Conservation (phyloP, 2,797 vertebrate species). For the Xerus rutilus region DNA sequence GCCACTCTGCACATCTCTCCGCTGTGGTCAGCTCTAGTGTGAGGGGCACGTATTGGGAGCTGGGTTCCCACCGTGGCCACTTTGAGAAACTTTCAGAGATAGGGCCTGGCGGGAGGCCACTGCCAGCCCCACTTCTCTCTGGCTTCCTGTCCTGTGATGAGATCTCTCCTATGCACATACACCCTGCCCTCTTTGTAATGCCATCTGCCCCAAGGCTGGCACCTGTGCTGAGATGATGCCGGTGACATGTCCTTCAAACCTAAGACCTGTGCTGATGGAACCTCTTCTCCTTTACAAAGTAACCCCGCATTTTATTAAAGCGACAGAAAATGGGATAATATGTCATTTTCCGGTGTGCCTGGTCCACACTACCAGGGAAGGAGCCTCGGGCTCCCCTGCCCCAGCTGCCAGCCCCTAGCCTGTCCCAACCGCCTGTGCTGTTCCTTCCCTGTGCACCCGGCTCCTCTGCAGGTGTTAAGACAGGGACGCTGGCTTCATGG, state of each 20-base stretch:
- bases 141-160: not conserved
- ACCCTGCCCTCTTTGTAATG: not conserved
- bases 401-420: not conserved
- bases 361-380: accelerated
- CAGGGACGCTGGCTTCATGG: not conserved
- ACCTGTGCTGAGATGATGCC: not conserved
- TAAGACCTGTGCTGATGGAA: not conserved
- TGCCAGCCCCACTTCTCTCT: not conserved
- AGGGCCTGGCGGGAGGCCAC: too few relatives aligned
- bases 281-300: not conserved
- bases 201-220: not conserved
- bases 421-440: not conserved
- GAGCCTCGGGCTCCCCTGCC: too few relatives aligned
- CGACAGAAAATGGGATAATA: not conserved
- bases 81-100: not conserved
- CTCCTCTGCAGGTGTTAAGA: not conserved
- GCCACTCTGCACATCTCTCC: accelerated
- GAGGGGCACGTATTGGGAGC: too few relatives aligned
- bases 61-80: too few relatives aligned
- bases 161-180: not conserved
- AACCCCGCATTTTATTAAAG: not conserved
- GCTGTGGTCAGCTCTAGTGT: too few relatives aligned
- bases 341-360: too few relatives aligned
- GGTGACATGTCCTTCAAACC: not conserved
- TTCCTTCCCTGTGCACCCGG: accelerated